A percentile compares a stretch with the other conserved stretches of the same genome.
Conservation (phyloP, 2,888 invertebrate genomes). For the Antitype chi region DNA sequence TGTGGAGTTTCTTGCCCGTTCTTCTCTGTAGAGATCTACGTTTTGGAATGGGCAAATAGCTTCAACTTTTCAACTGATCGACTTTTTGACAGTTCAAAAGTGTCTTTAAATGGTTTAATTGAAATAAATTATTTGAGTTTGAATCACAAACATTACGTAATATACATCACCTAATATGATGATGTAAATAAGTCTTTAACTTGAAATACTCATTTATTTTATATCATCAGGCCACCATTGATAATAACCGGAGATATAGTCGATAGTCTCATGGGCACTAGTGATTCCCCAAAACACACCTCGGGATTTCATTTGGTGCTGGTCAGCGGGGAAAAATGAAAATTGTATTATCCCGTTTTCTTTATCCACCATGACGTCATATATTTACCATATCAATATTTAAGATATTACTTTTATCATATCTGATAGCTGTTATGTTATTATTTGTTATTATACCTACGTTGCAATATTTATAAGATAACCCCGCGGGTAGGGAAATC, state of each 20-base stretch:
- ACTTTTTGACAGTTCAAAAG: no score
- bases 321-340: neutral
- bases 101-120: no score
- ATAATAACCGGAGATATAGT: neutral
- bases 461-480: slow-evolving; percentile 48
- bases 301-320: neutral
- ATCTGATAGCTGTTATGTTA: slow-evolving; percentile 31
- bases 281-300: neutral
- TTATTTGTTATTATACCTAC: slow-evolving; percentile 28
- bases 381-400: slow-evolving; percentile 18
- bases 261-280: neutral
- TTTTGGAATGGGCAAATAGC: no score
- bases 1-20: no score
- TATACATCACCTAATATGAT: no score
- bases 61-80: no score
- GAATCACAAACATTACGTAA: no score
- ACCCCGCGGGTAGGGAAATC: slow-evolving; percentile 52
- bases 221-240: neutral
- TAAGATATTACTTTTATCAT: slow-evolving; percentile 11
- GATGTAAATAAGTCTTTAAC: neutral
- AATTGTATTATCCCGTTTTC: neutral
- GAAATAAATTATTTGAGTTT: no score
- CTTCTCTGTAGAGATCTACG: no score
- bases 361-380: slow-evolving; percentile 4
- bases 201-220: neutral